These are phyloP conservation scores for Oreohelix idahoensis DNA, from an alignment of 1,140 invertebrate species.

Conservation along the genomic window DNA sequence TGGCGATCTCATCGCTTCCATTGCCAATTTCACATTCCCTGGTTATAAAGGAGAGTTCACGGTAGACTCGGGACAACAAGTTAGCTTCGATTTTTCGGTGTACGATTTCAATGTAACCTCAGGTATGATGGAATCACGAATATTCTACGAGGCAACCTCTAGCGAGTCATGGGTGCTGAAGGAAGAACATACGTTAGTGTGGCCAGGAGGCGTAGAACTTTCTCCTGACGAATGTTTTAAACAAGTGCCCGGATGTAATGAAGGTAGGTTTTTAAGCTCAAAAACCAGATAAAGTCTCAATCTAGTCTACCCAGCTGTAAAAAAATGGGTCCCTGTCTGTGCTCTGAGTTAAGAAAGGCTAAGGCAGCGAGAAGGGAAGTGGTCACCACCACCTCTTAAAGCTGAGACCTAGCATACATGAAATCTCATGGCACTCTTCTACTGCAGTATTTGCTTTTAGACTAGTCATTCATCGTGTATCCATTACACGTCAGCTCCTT, in stretches of 20 bases:
- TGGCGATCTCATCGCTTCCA: background rate
- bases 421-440: too few relatives aligned
- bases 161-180: background rate
- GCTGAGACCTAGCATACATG: too few relatives aligned
- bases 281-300: too few relatives aligned
- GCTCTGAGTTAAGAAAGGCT: too few relatives aligned
- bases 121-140: background rate
- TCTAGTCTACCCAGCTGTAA: too few relatives aligned
- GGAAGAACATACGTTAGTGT: background rate
- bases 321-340: too few relatives aligned
- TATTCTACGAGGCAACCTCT: constrained; percentile 20
- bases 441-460: too few relatives aligned
- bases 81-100: constrained; percentile 14
- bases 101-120: constrained; percentile 26
- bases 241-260: constrained; percentile 9
- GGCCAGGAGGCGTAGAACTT: constrained; percentile 13
- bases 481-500: too few relatives aligned
- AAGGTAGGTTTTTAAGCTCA: constrained; percentile 6
- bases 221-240: constrained; percentile 22
- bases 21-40: constrained; percentile 4
- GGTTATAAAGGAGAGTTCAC: background rate
- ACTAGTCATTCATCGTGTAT: too few relatives aligned
- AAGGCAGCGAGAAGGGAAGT: too few relatives aligned
- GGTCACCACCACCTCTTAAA: too few relatives aligned
- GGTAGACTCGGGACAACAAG: background rate